Evolutionary conservation across 92 coral and sea anemone species (phyloP).

Genomic region (Phymanthus crucifer): DNA sequence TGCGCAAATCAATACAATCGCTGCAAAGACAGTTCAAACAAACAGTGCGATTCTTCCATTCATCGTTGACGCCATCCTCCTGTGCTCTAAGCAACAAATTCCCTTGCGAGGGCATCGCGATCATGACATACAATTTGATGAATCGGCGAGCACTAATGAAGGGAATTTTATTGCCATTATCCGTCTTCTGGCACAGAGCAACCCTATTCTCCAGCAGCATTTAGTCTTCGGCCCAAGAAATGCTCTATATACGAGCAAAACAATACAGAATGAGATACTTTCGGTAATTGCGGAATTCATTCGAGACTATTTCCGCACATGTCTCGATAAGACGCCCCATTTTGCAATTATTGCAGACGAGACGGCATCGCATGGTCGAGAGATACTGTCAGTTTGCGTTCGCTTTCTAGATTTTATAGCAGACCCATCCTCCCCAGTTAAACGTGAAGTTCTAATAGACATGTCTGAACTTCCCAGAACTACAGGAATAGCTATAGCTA

Average conservation of each 20-base stretch:
- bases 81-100: slow-evolving; percentile 67
- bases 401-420: slow-evolving; percentile 47
- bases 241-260: slow-evolving; percentile 65
- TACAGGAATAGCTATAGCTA: slow-evolving; percentile 62
- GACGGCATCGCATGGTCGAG: slow-evolving; percentile 13
- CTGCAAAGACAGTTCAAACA: slow-evolving; percentile 37
- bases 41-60: slow-evolving; percentile 65
- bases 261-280: slow-evolving; percentile 58
- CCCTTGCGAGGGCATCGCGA: slow-evolving; percentile 71
- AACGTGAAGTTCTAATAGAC: slow-evolving; percentile 51
- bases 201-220: slow-evolving; percentile 60
- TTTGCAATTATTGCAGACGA: slow-evolving; percentile 19
- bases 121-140: slow-evolving; percentile 60
- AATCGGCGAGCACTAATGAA: slow-evolving; percentile 49
- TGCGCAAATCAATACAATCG: slow-evolving; percentile 52
- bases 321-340: slow-evolving; percentile 10
- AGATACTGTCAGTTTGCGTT: slow-evolving; percentile 16
- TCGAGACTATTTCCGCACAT: slow-evolving; percentile 9
- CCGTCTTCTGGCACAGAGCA: slow-evolving; percentile 48
- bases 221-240: slow-evolving; percentile 48
- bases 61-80: slow-evolving; percentile 62
- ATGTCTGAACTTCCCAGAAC: slow-evolving; percentile 46
- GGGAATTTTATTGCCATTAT: slow-evolving; percentile 59
- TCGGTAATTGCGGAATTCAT: slow-evolving; percentile 20
- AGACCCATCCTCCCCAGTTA: slow-evolving; percentile 46